Evolutionary conservation across 2,797 vertebrate species (phyloP), one percentile per base, ranked within the genome.

Genomic region (Calcarius lapponicus): DNA sequence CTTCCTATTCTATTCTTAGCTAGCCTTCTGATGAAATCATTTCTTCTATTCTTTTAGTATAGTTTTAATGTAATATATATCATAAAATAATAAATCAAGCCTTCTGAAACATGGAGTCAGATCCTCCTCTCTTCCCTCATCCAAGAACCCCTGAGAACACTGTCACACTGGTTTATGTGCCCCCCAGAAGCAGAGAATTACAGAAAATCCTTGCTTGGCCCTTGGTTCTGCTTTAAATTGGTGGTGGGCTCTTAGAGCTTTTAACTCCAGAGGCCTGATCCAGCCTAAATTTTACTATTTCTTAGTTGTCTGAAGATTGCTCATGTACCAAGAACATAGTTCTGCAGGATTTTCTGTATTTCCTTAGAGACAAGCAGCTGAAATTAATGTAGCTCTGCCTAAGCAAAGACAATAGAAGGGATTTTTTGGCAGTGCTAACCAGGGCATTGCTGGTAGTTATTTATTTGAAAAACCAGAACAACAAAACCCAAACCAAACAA

Each of bases 311-410:
- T 85, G 25, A 43, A 92, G 31, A 20, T 65, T 54, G 14, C 13
- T 84, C 7, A 4, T 9, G 10, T 48, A 56, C 11, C 17, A 50
- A 50, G 20, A 6, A 29, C 6, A 8, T 43, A 0, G 0, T 58
- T 75, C 62, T 84, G 47, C 67, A 45, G 26, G 40, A 13, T 80
- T 76, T 86, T 60, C 74, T 91, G 19, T 61, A 28, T 67, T 87
- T 87, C 38, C 66, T 91, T 64, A 57, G 53, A 48, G 19, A 11
- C 3, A 8, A 67, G 36, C 36, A 80, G 31, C 43, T 73, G 71
- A 85, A 93, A 76, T 56, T 12, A 73, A 34, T 34, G 12, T 28
- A 36, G 36, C 15, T 36, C 43, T 92, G 62, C 50, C 57, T 73
- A 60, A 87, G 66, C 36, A 82, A 80, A 67, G 48, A 72, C 51